Evolutionary conservation across 2,888 invertebrate species (phyloP).

Genomic region (Sipha maydis): DNA sequence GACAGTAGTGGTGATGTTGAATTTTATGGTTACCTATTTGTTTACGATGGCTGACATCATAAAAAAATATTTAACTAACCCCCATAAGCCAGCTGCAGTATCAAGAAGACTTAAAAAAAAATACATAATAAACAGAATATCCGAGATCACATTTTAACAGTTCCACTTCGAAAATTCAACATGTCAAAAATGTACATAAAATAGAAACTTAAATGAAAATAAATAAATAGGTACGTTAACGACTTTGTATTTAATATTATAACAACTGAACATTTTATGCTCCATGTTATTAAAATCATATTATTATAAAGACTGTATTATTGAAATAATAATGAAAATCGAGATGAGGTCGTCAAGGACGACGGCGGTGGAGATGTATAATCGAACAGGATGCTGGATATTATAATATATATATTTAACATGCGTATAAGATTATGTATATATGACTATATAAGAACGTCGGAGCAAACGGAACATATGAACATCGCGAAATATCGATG

Average conservation of each 20-base stretch:
- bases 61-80: neutral
- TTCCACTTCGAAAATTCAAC: neutral
- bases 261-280: neutral
- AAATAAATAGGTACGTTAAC: neutral
- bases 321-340: neutral
- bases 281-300: neutral
- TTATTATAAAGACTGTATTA: neutral
- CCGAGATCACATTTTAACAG: neutral
- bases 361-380: neutral
- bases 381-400: neutral
- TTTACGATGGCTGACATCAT: neutral
- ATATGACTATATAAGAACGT: neutral
- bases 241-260: neutral
- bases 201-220: neutral
- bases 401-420: neutral
- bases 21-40: neutral
- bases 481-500: neutral
- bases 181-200: neutral
- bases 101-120: neutral
- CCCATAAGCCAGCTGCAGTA: neutral
- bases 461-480: neutral
- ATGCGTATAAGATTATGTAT: neutral
- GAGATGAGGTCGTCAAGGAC: conserved; percentile 14
- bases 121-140: neutral
- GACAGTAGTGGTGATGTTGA: neutral